Percentiles rank a stretch among this genome's conserved stretches.
phyloP scores from a whole-genome alignment of 2,888 invertebrate species.

The Conchocele bisecta region DNA sequence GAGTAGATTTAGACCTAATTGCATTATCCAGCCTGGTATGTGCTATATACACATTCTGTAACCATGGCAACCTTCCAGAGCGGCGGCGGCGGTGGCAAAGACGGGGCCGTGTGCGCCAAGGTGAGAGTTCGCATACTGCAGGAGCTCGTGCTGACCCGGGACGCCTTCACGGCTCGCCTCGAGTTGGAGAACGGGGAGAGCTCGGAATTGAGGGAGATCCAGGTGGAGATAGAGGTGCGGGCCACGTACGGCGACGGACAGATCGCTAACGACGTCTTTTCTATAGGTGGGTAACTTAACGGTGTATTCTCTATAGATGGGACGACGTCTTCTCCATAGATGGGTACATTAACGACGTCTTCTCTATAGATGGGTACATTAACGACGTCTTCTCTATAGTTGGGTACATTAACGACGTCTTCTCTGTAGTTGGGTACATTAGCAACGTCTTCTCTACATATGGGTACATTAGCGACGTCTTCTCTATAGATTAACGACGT shows the following conservation, averaged over 20 bases:
- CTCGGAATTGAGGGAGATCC: conserved; percentile 44
- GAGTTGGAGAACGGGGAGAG: conserved; percentile 66
- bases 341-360: no score
- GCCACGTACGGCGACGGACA: conserved; percentile 35
- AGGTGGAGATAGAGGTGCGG: conserved; percentile 47
- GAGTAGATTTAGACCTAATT: not conserved
- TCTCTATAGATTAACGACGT: no score
- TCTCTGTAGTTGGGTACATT: no score
- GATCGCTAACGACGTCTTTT: conserved; percentile 49
- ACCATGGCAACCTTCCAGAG: not conserved
- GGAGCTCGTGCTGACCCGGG: conserved; percentile 59
- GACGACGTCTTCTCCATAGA: no score
- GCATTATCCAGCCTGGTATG: no score
- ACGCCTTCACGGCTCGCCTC: conserved; percentile 61
- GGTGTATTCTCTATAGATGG: no score
- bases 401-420: no score
- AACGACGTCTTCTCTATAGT: no score
- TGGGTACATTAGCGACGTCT: no score
- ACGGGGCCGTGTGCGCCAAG: conserved; percentile 62
- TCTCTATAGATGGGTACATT: no score
- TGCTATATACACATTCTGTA: no score
- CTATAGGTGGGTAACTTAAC: conserved; percentile 60
- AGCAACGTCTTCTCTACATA: no score
- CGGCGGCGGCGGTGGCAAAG: conserved; percentile 18
- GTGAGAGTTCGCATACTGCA: conserved; percentile 61